Conservation (phyloP, 1,140 invertebrate genomes). For the Triops longicaudatus region DNA sequence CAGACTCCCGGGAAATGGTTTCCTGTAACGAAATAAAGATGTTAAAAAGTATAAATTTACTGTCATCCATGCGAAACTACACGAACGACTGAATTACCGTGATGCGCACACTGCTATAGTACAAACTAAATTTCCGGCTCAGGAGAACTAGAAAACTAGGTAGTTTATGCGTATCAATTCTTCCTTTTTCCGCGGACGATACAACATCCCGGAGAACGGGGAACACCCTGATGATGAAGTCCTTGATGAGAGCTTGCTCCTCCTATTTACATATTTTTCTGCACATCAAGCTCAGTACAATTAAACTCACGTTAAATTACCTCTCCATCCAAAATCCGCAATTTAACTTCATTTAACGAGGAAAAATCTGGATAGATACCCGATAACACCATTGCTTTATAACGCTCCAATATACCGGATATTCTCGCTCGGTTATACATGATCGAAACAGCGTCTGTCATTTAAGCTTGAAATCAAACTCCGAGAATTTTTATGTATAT, state of each 20-base stretch:
- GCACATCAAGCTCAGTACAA: too few relatives aligned
- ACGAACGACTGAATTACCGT: too few relatives aligned
- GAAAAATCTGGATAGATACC: background rate
- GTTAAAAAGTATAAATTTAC: background rate
- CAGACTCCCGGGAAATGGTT: background rate
- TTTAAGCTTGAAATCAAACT: background rate
- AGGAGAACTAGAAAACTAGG: background rate
- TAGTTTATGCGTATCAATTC: background rate
- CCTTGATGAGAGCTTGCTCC: background rate
- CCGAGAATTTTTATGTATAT: background rate
- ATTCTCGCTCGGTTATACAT: background rate
- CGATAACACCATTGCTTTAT: background rate
- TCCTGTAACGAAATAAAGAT: background rate
- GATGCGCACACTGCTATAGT: background rate
- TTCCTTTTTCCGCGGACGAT: background rate
- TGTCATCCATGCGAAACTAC: too few relatives aligned
- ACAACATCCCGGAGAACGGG: background rate
- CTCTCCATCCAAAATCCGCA: background rate
- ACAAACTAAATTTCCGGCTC: background rate
- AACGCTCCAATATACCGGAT: background rate
- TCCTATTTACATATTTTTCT: background rate
- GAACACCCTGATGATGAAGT: background rate
- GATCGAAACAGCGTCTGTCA: background rate
- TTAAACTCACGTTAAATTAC: background rate
- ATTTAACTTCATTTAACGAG: background rate